A percentile compares a stretch with the other conserved stretches of the same genome.
These are phyloP conservation scores for Turritopsis rubra DNA, from an alignment of 30 jellyfish, hydroid and myxozoan species.

Conservation along the genomic window DNA sequence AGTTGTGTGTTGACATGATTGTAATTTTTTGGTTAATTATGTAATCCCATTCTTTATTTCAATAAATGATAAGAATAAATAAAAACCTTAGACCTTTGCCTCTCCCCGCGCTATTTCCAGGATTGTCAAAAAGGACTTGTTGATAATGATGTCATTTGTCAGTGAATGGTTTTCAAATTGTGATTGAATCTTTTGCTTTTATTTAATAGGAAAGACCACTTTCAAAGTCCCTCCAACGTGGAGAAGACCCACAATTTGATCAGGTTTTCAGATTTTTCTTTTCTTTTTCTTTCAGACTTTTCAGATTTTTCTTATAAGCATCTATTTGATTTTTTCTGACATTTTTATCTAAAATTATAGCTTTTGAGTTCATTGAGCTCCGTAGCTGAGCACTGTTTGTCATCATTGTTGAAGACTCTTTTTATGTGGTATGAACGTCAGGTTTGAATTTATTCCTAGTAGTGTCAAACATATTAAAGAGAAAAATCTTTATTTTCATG, in stretches of 20 bases:
- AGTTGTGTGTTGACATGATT: background rate
- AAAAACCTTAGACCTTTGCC: too few relatives aligned
- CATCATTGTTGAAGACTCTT: conserved; percentile 80
- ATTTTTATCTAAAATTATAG: conserved; percentile 20
- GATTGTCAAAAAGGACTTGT: too few relatives aligned
- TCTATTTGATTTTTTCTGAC: background rate
- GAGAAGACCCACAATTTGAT: conserved; percentile 97
- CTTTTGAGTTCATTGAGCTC: conserved; percentile 94
- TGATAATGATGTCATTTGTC: too few relatives aligned
- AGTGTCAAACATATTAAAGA: background rate
- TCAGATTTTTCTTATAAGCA: background rate
- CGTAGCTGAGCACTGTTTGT: conserved; percentile 93
- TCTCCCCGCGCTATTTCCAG: too few relatives aligned
- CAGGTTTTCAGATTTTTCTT: conserved; percentile 41
- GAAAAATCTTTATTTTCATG: too few relatives aligned
- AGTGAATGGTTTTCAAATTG: too few relatives aligned
- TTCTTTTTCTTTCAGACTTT: background rate
- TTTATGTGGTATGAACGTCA: conserved; percentile 96
- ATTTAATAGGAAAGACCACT: conserved; percentile 69
- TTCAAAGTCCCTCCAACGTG: conserved; percentile 92
- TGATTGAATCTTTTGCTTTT: background rate
- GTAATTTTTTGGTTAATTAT: background rate
- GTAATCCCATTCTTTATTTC: too few relatives aligned
- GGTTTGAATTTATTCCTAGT: conserved; percentile 32
- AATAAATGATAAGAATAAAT: too few relatives aligned